Conservation (phyloP, 2,888 invertebrate genomes). For the Orthosia gracilis region DNA sequence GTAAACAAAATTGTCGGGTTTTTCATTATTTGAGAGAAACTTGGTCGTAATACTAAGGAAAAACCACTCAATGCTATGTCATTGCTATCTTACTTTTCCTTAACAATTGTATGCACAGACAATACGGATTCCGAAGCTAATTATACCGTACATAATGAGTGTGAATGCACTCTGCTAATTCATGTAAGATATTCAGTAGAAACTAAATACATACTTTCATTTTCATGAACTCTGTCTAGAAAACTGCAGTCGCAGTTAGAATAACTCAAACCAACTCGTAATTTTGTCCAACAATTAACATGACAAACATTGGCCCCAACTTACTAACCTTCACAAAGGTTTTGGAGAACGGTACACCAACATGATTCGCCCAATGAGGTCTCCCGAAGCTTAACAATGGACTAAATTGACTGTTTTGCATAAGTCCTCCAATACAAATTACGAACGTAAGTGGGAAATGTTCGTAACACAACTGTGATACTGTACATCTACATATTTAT, state of each 20-base stretch:
- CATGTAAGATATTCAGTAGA: constrained; percentile 23
- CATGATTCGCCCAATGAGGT: constrained; percentile 43
- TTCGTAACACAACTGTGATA: constrained; percentile 16
- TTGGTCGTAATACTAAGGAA: constrained; percentile 13
- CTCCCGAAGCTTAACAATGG: constrained; percentile 42
- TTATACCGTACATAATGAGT: constrained; percentile 17
- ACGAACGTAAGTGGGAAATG: constrained; percentile 11
- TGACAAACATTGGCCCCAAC: constrained; percentile 25
- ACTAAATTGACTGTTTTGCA: constrained; percentile 55
- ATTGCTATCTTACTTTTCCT: constrained; percentile 49
- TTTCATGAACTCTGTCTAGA: constrained; percentile 6
- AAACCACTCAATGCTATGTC: constrained; percentile 18
- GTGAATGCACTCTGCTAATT: constrained; percentile 19
- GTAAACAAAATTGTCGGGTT: not conserved
- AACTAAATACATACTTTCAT: constrained; percentile 21
- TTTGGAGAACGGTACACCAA: constrained; percentile 24
- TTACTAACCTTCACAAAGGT: constrained; percentile 39
- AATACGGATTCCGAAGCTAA: constrained; percentile 28
- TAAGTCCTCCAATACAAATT: constrained; percentile 52
- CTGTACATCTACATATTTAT: not conserved
- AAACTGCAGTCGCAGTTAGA: not conserved
- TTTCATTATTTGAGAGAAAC: constrained; percentile 10
- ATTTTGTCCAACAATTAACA: not conserved
- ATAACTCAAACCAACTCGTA: not conserved
- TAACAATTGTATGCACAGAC: constrained; percentile 14